Evolutionary conservation across 2,888 invertebrate species (phyloP).

Genomic region (Steromphala cineraria): DNA sequence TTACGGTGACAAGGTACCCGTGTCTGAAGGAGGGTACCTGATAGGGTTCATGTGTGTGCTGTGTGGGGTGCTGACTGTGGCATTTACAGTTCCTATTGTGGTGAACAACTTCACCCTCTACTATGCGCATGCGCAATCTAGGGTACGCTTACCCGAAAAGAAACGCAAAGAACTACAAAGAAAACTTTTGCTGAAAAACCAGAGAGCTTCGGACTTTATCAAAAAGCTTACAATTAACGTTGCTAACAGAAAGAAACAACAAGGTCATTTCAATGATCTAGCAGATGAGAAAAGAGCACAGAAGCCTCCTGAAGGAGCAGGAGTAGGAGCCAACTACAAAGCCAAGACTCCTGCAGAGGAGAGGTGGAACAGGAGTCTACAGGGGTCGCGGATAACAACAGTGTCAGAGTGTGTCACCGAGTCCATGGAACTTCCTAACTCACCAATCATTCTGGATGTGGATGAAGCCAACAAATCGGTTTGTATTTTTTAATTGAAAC

Average conservation of each 20-base stretch:
- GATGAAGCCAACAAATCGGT: slow-evolving; percentile 3
- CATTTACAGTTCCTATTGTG: slow-evolving; percentile 74
- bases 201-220: slow-evolving; percentile 62
- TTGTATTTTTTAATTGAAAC: neutral
- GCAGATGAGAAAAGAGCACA: slow-evolving; percentile 27
- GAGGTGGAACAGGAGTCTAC: neutral
- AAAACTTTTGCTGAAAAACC: slow-evolving; percentile 61
- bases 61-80: slow-evolving; percentile 73
- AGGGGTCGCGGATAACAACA: neutral
- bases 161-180: slow-evolving; percentile 63
- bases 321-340: neutral
- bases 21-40: slow-evolving; percentile 67
- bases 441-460: neutral
- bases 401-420: slow-evolving; percentile 11
- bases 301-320: slow-evolving; percentile 37
- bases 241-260: slow-evolving; percentile 36
- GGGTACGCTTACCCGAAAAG: slow-evolving; percentile 67
- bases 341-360: neutral
- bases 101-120: slow-evolving; percentile 74
- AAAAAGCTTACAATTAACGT: slow-evolving; percentile 58
- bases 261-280: slow-evolving; percentile 32
- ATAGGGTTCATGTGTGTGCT: slow-evolving; percentile 72
- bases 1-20: slow-evolving; percentile 73
- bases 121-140: slow-evolving; percentile 73
- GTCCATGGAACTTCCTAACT: slow-evolving; percentile 1